Evolutionary conservation across 2,888 invertebrate species (phyloP), one percentile per base, ranked within the genome.

Genomic region (Zaprionus bogoriensis): DNA sequence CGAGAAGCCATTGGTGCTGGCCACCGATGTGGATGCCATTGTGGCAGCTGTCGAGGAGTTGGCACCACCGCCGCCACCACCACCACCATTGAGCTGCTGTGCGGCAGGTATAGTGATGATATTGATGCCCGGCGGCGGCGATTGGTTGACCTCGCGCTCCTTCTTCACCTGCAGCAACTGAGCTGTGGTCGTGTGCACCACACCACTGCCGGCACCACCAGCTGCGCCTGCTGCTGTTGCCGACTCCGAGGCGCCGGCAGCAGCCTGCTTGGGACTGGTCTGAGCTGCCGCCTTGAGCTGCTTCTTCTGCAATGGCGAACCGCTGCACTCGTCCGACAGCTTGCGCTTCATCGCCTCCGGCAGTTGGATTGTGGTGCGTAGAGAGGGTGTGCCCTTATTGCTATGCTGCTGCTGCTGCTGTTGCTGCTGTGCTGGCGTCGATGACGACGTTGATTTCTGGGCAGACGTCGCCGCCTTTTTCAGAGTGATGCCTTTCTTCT

Each of bases 401-500:
- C 46, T 58, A 44, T 10, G 41, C 14, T 30, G 41, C 4, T 51
- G 41, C 4, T 44, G 54, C 9, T 14, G 14, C 14, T 38, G 17
- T 4, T n/a, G 14, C 12, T 30, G 32, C 23, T 70, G 71, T 25
- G 57, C 10, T 2, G 30, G 1, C 20, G 41, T 5, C 0, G 44
- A 44, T 6, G 53, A 12, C 6, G 48, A 12, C 6, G 48, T 20
- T 5, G 54, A 28, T 53, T 53, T 70, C 3, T 48, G 53, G 19
- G 39, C 46, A 30, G 65, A 30, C 0, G 46, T 62, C 0, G 64
- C 46, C 1, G 89, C 73, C 58, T 90, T 90, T 36, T 89, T 89
- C 48, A 90, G 68, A 1, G 89, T 90, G 5, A 90, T 89, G 0
- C 89, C 89, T 25, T 90, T 90, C 57, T 87, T 89, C 45, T 90